These are phyloP conservation scores for Halictus ligatus DNA, from an alignment of 2,888 invertebrate species.

Conservation along the genomic window DNA sequence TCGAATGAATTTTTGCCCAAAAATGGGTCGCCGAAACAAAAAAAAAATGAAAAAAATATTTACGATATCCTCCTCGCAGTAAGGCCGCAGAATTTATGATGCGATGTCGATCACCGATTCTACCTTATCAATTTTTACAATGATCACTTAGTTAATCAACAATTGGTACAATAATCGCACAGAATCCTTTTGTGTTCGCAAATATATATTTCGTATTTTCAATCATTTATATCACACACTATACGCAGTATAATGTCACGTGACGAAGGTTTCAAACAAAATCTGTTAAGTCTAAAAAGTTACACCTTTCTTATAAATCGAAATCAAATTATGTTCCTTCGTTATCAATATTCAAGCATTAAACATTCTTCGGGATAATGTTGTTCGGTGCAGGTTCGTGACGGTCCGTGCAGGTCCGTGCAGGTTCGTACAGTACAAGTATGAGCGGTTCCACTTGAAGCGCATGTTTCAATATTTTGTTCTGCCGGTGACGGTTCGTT, in stretches of 20 bases:
- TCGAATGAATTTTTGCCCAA: slow-evolving; percentile 44
- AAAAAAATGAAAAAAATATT: not conserved
- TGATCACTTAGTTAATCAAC: not conserved
- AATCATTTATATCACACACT: not conserved
- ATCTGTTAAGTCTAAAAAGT: not conserved
- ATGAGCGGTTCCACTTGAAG: too few species aligned
- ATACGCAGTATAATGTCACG: not conserved
- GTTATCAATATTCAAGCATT: not conserved
- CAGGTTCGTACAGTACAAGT: too few species aligned
- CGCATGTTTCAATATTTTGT: too few species aligned
- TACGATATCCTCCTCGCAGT: not conserved
- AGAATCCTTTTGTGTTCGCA: not conserved
- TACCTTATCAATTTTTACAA: not conserved
- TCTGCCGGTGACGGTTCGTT: too few species aligned
- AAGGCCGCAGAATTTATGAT: not conserved
- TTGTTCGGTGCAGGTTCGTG: too few species aligned
- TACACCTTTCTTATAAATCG: too few species aligned
- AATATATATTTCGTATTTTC: not conserved
- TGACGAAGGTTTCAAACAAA: not conserved
- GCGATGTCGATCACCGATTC: not conserved
- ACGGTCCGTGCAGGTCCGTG: too few species aligned
- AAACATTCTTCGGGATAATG: not conserved
- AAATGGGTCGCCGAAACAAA: slow-evolving; percentile 12
- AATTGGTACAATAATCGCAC: not conserved
- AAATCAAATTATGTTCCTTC: too few species aligned